phyloP scores from a whole-genome alignment of 2,797 vertebrate species.

The Crocidura indochinensis region DNA sequence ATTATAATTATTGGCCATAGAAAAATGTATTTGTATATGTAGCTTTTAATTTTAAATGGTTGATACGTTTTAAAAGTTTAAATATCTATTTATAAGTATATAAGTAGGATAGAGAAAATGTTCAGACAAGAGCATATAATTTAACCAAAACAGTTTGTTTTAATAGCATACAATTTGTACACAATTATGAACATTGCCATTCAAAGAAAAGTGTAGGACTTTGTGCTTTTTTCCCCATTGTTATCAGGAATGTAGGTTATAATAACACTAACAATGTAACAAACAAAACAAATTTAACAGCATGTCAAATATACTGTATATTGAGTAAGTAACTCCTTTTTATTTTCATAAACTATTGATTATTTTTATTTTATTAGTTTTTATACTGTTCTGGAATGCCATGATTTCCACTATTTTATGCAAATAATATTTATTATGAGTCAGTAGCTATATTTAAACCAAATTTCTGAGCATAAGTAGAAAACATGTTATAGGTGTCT shows the following conservation, averaged over 20 bases:
- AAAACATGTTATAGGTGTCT: not conserved
- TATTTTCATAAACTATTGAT: not conserved
- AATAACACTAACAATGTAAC: not conserved
- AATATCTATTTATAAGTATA: slow-evolving; percentile 47
- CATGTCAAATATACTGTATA: not conserved
- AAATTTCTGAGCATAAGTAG: not conserved
- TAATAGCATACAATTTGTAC: not conserved
- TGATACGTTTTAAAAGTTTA: not conserved
- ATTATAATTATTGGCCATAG: not conserved
- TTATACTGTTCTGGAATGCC: not conserved
- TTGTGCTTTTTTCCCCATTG: not conserved
- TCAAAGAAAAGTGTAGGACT: not conserved
- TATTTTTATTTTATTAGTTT: no score
- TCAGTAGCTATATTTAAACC: not conserved
- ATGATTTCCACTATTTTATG: not conserved
- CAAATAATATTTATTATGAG: slow-evolving; percentile 12
- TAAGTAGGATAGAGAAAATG: not conserved
- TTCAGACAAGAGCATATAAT: no score
- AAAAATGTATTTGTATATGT: not conserved
- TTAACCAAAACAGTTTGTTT: no score
- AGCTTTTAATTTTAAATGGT: slow-evolving; percentile 36
- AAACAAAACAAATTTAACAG: slow-evolving; percentile 14
- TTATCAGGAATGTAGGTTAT: slow-evolving; percentile 48
- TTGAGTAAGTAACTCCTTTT: not conserved
- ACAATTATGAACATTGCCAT: not conserved